Base-by-base conservation (phyloP, 2,797 vertebrate genomes). In the Chloroceryle inda region DNA sequence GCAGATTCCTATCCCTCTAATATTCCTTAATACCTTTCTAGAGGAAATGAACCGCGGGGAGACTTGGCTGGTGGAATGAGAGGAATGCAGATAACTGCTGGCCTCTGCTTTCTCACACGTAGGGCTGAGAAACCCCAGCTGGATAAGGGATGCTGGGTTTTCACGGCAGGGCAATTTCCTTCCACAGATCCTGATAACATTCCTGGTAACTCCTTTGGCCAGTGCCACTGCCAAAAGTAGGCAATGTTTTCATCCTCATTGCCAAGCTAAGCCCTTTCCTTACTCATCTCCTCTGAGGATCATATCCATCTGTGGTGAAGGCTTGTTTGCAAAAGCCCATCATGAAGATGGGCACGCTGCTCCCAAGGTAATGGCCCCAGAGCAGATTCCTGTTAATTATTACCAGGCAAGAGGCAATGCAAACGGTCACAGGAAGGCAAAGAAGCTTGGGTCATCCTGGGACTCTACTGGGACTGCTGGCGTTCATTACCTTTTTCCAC, bases 1-100 rank as follows among this genome's bases (percentile, higher is more conserved):
- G 94, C 95, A 96, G 96, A 95, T 97, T 96, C 89, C 94, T 94
- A 79, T 86, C 91, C 93, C 89, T 92, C 88, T 95, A 95, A 94
- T 97, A 94, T 96, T 91, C 85, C 92, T n/a, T 96, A 96, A 97
- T 95, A 96, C 95, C 96, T 94, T 96, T 95, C 88, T 73, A 67
- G 85, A 96, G 97, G 94, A 97, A 96, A 96, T 96, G 92, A 97
- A 91, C 94, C 33, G 0, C 50, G 0, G 93, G 95, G 91, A 95
- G 92, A 93, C 84, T 93, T 94, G 89, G 93, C 49, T 91, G 88
- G 61, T 96, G 96, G 97, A 97, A 97, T 95, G 92, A 93, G 69
- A 95, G 92, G 94, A 96, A 97, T 95, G 95, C 85, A 96, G 89
- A 90, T 94, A 92, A 87, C 91, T 42, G 11, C 86, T 81, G 94